phyloP scores from a whole-genome alignment of 2,113 vertebrate species.

The Dascyllus trimaculatus region DNA sequence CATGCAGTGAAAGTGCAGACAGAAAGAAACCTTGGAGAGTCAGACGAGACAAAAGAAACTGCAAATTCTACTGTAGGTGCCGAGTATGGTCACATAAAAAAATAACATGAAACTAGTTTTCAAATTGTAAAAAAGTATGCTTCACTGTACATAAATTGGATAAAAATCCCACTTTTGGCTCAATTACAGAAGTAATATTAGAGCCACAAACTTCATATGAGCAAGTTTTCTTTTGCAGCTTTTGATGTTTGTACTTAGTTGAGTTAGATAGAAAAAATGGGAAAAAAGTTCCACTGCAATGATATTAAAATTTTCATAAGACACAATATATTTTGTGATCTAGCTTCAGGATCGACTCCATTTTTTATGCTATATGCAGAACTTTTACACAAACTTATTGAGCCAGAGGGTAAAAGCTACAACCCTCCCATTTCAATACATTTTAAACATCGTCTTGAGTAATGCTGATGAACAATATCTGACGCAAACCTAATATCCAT shows the following conservation, averaged over 20 bases:
- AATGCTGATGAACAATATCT: constrained; percentile 69
- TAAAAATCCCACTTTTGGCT: background rate
- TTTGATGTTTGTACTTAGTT: too few relatives aligned
- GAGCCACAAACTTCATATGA: too few relatives aligned
- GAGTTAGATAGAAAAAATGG: background rate
- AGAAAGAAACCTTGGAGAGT: background rate
- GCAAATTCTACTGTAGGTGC: background rate
- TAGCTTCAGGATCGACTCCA: background rate
- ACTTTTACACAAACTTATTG: constrained; percentile 33
- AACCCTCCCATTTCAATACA: constrained; percentile 16
- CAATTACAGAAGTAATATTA: background rate
- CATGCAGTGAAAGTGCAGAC: background rate
- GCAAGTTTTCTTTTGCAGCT: too few relatives aligned
- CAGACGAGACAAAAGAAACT: background rate
- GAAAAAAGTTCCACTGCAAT: background rate
- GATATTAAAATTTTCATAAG: background rate
- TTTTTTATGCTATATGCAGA: constrained; percentile 1
- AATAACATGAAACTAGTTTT: background rate
- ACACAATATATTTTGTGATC: background rate
- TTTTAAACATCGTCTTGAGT: constrained; percentile 44
- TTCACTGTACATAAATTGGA: too few relatives aligned
- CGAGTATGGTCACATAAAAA: background rate
- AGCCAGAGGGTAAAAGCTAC: background rate
- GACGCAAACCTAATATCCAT: constrained; percentile 67
- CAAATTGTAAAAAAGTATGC: background rate